These are phyloP conservation scores for Kryptopterus vitreolus DNA, from an alignment of 2,797 vertebrate species.

Conservation along the genomic window DNA sequence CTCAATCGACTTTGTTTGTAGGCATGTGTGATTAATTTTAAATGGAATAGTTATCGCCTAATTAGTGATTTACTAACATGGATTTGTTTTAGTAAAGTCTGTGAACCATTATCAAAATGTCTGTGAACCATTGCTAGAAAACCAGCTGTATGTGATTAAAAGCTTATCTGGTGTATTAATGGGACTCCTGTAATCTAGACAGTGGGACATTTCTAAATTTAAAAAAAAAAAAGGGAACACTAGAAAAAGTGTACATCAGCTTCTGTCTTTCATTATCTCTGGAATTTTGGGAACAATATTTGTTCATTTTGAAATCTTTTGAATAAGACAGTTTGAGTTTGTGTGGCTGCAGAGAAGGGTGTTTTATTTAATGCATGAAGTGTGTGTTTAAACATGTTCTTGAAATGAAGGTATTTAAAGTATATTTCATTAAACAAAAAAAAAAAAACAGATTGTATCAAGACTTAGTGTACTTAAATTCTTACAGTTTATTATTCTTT, in stretches of 20 bases:
- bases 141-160: slow-evolving; percentile 17
- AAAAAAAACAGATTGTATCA: neutral
- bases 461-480: neutral
- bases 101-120: neutral
- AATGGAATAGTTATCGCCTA: neutral
- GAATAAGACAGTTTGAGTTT: neutral
- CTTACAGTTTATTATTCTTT: neutral
- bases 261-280: neutral
- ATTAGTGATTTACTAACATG: neutral
- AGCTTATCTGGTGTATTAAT: slow-evolving; percentile 1
- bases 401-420: neutral
- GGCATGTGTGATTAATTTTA: neutral
- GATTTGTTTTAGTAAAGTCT: neutral
- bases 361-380: neutral
- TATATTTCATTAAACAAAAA: neutral
- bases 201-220: neutral
- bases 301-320: neutral
- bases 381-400: neutral
- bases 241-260: neutral
- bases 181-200: neutral
- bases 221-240: neutral
- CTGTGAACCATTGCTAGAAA: too few species aligned
- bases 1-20: neutral
- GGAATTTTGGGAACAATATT: neutral
- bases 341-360: neutral